Percentiles rank a stretch among this genome's conserved stretches.
Conservation (phyloP, 2,888 invertebrate species). For the Nemotelus pantherinus region DNA sequence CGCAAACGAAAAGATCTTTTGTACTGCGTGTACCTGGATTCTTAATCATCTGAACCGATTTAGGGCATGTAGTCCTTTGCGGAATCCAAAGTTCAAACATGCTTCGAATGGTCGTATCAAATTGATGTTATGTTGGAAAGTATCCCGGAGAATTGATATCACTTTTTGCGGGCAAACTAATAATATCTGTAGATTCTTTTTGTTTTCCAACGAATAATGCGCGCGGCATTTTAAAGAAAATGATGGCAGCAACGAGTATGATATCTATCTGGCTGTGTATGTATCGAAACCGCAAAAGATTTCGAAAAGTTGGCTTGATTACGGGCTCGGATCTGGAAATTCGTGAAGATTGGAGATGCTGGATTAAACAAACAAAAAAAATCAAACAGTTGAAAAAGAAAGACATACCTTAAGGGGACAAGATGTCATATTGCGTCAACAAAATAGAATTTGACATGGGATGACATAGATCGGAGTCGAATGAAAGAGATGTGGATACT, state of each 20-base stretch:
- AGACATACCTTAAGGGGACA: slow-evolving; percentile 23
- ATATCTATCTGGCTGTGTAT: neutral
- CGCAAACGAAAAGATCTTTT: neutral
- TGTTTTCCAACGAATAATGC: neutral
- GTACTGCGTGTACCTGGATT: neutral
- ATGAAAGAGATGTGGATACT: neutral
- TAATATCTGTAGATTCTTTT: neutral
- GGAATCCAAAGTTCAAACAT: slow-evolving; percentile 28
- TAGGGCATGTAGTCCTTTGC: neutral
- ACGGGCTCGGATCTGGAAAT: neutral
- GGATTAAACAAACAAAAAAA: neutral
- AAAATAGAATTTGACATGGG: slow-evolving; percentile 40
- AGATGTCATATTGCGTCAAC: slow-evolving; percentile 36
- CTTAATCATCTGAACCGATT: slow-evolving; percentile 16
- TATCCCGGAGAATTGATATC: slow-evolving; percentile 24
- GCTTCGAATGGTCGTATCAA: slow-evolving; percentile 26
- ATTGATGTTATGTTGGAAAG: slow-evolving; percentile 26
- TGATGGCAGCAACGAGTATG: neutral
- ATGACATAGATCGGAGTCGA: slow-evolving; percentile 39
- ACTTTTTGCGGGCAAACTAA: slow-evolving; percentile 14
- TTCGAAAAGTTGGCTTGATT: slow-evolving; percentile 18
- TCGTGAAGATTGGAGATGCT: neutral
- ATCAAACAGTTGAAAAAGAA: neutral
- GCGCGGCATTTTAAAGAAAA: slow-evolving; percentile 27
- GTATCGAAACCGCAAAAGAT: slow-evolving; percentile 3